Evolutionary conservation across 2,797 vertebrate species (phyloP), one percentile per base, ranked within the genome.

Genomic region (Benthosema pterotum): DNA sequence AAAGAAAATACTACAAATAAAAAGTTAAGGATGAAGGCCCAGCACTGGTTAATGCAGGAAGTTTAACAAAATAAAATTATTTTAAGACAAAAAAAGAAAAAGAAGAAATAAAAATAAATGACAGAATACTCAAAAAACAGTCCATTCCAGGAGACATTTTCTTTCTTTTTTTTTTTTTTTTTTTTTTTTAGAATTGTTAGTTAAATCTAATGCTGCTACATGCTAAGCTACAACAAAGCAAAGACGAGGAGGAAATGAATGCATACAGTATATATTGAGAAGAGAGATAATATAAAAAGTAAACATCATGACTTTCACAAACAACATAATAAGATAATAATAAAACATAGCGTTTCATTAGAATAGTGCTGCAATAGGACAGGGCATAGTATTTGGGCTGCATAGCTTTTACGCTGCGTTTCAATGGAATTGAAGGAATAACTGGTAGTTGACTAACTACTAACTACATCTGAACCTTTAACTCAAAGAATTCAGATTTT

Each of bases 271-370:
- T 63, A 69, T n/a, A 60, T 14, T 15, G 74, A 83, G 65, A 46
- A 63, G 67, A 84, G 73, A 75, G 75, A 67, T 65, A 83, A 85
- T 87, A 89, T 79, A 91, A 93, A 90, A 93, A 90, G 91, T 92
- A 93, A 94, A 94, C 92, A 93, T 93, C 77, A 77, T 91, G 92
- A 94, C 91, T 91, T 91, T 90, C 89, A 89, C 87, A 82, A 85
- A 88, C 82, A 85, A 83, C 83, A 85, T 14, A 57, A 86, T 85
- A 84, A 86, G 81, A 90, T 75, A 80, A 90, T 75, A 80, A 83
- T 56, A 79, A 71, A 81, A 86, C 89, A 92, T 89, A 89, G 72
- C 79, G 74, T 91, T 91, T 93, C 79, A 92, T 92, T 90, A 92
- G 87, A 92, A 94, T 92, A 94, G 94, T 94, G 93, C 94, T 92